Conservation (phyloP, 1,140 invertebrate genomes). For the Bombus pascuorum region DNA sequence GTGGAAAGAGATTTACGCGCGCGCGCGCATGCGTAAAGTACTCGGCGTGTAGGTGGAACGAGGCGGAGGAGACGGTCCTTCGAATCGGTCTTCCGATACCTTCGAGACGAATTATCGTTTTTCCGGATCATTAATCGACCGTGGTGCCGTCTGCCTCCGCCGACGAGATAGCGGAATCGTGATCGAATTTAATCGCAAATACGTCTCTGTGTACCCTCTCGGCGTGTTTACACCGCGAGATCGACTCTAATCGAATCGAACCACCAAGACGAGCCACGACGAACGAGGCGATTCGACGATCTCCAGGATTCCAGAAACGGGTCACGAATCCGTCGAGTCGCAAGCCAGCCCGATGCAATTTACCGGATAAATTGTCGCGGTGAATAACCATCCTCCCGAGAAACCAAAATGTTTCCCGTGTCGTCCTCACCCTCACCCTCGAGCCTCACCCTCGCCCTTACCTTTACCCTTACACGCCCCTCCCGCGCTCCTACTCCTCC, state of each 20-base stretch:
- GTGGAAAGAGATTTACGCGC: constrained; percentile 27
- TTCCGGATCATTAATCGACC: constrained; percentile 76
- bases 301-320: constrained; percentile 34
- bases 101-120: constrained; percentile 67
- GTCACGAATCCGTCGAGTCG: constrained; percentile 43
- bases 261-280: constrained; percentile 10
- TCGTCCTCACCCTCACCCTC: not conserved
- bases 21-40: constrained; percentile 7
- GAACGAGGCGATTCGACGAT: constrained; percentile 19
- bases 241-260: constrained; percentile 65
- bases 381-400: constrained; percentile 37
- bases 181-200: constrained; percentile 79
- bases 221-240: constrained; percentile 65
- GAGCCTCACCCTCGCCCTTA: no score
- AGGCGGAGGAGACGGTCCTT: not conserved
- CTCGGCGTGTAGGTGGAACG: constrained; percentile 15
- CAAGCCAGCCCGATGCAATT: constrained; percentile 38
- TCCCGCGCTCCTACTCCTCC: not conserved
- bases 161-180: constrained; percentile 64
- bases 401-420: constrained; percentile 31
- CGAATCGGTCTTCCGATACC: constrained; percentile 38
- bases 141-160: constrained; percentile 41
- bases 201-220: constrained; percentile 61
- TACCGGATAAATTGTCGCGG: constrained; percentile 50
- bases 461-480: not conserved